Conservation (phyloP, 1,140 invertebrate species). For the Drosophila oshimai region DNA sequence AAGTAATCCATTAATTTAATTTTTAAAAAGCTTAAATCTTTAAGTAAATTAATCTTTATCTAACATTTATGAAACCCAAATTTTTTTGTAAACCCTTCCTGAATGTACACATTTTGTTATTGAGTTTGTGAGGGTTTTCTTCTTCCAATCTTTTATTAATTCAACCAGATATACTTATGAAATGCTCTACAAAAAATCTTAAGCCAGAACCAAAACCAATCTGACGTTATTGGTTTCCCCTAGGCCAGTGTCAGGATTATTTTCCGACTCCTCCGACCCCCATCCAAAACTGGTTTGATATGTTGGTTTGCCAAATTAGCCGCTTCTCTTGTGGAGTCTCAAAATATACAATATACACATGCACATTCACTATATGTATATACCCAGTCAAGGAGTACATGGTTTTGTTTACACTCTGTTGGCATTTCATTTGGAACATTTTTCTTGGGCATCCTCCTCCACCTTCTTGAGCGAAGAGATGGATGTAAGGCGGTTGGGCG, state of each 20-base stretch:
- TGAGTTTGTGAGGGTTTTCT: too few species aligned
- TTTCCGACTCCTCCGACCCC: background rate
- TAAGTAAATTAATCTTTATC: too few species aligned
- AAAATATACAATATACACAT: constrained; percentile 23
- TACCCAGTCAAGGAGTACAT: constrained; percentile 30
- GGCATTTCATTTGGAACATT: constrained; percentile 70
- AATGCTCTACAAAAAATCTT: background rate
- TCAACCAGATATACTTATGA: background rate
- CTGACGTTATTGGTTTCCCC: constrained; percentile 33
- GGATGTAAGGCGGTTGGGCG: constrained; percentile 21
- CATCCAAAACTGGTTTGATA: constrained; percentile 14
- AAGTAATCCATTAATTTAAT: too few species aligned
- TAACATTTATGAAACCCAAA: too few species aligned
- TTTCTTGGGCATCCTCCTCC: constrained; percentile 37
- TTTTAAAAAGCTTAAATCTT: too few species aligned
- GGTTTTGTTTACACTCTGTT: constrained; percentile 71
- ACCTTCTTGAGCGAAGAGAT: background rate
- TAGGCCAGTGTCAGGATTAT: constrained; percentile 17
- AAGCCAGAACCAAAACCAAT: constrained; percentile 20
- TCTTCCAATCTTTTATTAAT: background rate
- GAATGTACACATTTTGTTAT: too few species aligned
- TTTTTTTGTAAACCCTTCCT: too few species aligned
- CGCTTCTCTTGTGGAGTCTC: constrained; percentile 15
- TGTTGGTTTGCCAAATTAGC: constrained; percentile 49
- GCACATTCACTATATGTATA: background rate